Conservation (phyloP, 2,113 vertebrate genomes). For the Phalacrocorax carbo region DNA sequence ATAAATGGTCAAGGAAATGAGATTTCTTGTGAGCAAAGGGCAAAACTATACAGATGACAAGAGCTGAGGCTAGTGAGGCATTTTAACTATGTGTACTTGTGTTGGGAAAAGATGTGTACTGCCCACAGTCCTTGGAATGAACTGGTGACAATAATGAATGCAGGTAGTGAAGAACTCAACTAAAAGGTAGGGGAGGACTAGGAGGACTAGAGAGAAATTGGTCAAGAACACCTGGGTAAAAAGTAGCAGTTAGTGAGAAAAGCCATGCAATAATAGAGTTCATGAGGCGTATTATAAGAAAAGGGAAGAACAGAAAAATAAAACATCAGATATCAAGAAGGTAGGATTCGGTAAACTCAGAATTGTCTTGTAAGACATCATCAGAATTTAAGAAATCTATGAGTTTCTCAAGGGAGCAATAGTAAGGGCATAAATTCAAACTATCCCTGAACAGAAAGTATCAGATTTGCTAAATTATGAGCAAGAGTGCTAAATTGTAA, state of each 20-base stretch:
- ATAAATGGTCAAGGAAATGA: background rate
- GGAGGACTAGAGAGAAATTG: background rate
- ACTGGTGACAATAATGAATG: background rate
- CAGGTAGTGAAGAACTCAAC: background rate
- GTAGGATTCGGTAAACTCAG: background rate
- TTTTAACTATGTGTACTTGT: background rate
- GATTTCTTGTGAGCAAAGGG: background rate
- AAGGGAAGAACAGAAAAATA: background rate
- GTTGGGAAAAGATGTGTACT: background rate
- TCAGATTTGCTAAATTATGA: background rate
- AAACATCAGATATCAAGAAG: background rate
- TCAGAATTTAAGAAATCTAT: background rate
- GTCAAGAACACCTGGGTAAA: background rate
- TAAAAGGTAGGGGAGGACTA: background rate
- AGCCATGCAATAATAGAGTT: background rate
- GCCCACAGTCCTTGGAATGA: background rate
- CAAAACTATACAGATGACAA: background rate
- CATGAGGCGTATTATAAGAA: background rate
- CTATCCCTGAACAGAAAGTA: background rate
- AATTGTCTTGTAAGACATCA: background rate
- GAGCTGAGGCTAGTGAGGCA: background rate
- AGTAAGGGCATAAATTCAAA: background rate
- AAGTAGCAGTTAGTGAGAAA: background rate
- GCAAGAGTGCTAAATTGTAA: background rate
- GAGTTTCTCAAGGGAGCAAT: background rate